Percentiles rank a stretch among this genome's conserved stretches.
phyloP scores from a whole-genome alignment of 2,888 invertebrate species.

The Synanthedon vespiformis region DNA sequence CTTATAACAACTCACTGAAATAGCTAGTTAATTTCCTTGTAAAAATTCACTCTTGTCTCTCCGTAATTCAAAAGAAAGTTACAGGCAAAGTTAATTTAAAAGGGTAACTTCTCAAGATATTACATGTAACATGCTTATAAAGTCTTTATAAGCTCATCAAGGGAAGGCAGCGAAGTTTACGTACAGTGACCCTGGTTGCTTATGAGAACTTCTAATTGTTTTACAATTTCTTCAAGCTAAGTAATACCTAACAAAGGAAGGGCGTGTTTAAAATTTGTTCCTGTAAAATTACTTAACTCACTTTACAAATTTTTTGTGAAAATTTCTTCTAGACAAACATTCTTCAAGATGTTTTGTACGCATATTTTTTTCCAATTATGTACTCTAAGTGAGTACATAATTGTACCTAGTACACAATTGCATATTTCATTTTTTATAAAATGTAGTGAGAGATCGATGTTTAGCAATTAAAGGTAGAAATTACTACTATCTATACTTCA shows the following conservation, averaged over 20 bases:
- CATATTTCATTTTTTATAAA: no score
- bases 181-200: conserved; percentile 2
- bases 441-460: no score
- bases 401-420: no score
- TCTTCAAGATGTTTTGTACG: background rate
- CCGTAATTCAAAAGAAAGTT: background rate
- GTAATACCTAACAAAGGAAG: conserved; percentile 14
- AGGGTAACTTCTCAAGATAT: background rate
- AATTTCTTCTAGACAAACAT: no score
- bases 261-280: conserved; percentile 14
- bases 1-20: background rate
- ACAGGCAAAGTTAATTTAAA: background rate
- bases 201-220: conserved; percentile 34
- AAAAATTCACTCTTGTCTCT: background rate
- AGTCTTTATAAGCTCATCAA: conserved; percentile 21
- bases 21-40: background rate
- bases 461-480: no score
- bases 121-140: conserved; percentile 21
- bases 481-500: no score
- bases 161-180: conserved; percentile 6
- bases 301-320: conserved; percentile 1
- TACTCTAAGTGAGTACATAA: no score
- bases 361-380: no score
- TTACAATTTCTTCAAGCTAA: conserved; percentile 30
- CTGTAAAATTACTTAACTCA: conserved; percentile 7